A percentile compares a stretch with the other conserved stretches of the same genome.
These are phyloP conservation scores for Potamarius usumacintae DNA, from an alignment of 2,113 vertebrate species.

Conservation along the genomic window DNA sequence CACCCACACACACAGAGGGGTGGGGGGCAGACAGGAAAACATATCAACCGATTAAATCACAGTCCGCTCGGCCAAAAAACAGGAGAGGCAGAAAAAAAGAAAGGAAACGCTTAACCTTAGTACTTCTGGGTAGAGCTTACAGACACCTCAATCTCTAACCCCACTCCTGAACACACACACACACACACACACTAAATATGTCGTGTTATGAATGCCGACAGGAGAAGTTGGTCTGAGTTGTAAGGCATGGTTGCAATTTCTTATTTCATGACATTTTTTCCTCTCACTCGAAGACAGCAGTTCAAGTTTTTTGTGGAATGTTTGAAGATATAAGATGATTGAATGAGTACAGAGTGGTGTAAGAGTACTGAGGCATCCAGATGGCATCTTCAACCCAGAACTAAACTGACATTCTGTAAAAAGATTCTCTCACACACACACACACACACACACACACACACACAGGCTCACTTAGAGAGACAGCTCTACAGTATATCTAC, in stretches of 20 bases:
- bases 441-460: conserved; percentile 42
- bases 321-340: conserved; percentile 13
- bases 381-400: conserved; percentile 63
- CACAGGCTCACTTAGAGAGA: conserved; percentile 62
- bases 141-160: conserved; percentile 49
- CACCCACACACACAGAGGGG: conserved; percentile 75
- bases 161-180: background rate
- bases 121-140: conserved; percentile 61
- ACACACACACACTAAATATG: background rate
- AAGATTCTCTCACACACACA: conserved; percentile 62
- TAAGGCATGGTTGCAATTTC: conserved; percentile 11
- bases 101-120: conserved; percentile 74
- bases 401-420: conserved; percentile 68
- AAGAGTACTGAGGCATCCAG: conserved; percentile 32
- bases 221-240: background rate
- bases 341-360: conserved; percentile 22
- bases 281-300: background rate
- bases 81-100: conserved; percentile 75
- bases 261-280: background rate
- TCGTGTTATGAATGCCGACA: background rate
- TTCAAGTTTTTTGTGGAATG: conserved; percentile 29
- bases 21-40: conserved; percentile 63
- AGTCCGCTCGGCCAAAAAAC: conserved; percentile 80
- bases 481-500: conserved; percentile 59
- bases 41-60: conserved; percentile 77